A percentile compares a stretch with the other conserved stretches of the same genome.
Conservation (phyloP, 2,888 invertebrate genomes). For the Pinctada fucata region DNA sequence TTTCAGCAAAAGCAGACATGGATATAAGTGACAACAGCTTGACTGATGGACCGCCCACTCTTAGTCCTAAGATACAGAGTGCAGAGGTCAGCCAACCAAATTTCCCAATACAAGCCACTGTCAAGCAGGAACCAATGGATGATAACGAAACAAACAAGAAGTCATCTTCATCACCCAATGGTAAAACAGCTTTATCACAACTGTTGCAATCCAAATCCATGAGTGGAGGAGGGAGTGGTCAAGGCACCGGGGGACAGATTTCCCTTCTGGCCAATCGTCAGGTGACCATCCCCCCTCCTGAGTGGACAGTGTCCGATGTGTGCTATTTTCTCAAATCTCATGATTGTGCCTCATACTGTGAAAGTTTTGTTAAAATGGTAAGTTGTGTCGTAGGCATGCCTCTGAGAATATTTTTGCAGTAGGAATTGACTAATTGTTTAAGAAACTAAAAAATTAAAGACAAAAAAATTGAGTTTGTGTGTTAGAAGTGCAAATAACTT, state of each 20-base stretch:
- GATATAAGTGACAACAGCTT: conserved; percentile 26
- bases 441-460: too few species aligned
- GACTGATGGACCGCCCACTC: conserved; percentile 38
- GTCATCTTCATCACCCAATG: conserved; percentile 32
- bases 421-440: too few species aligned
- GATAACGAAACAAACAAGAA: background rate
- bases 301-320: conserved; percentile 91
- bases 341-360: conserved; percentile 84
- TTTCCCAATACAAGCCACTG: conserved; percentile 28
- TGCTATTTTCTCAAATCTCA: conserved; percentile 93
- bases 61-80: conserved; percentile 43
- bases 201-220: conserved; percentile 42
- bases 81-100: conserved; percentile 21
- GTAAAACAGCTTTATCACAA: conserved; percentile 49
- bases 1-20: conserved; percentile 31
- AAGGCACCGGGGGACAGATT: conserved; percentile 14
- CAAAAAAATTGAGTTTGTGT: too few species aligned
- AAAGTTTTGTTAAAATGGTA: conserved; percentile 81
- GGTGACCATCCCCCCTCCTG: conserved; percentile 80
- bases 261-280: conserved; percentile 42
- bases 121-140: conserved; percentile 30
- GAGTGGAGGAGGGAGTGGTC: conserved; percentile 7
- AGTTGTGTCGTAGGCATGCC: conserved; percentile 39
- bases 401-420: too few species aligned
- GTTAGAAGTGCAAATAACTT: too few species aligned